Percentiles rank a stretch among this genome's conserved stretches.
Evolutionary conservation across 1,140 invertebrate genomes (phyloP).

Genomic region (Zaprionus tsacasi): DNA sequence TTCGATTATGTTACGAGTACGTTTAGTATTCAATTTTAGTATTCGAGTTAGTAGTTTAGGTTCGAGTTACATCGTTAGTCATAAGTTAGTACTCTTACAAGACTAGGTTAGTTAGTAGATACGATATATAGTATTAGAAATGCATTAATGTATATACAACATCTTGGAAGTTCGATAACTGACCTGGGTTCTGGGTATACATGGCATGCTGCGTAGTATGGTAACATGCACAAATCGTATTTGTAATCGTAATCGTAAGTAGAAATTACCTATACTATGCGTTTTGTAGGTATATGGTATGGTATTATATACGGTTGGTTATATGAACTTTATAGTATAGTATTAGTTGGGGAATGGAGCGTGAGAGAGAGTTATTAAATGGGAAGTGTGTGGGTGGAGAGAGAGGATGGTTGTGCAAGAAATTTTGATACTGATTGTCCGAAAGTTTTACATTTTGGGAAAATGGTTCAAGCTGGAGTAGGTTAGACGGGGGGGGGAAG

Average conservation of each 20-base stretch:
- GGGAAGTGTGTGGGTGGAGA: constrained; percentile 49
- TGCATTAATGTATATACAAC: constrained; percentile 54
- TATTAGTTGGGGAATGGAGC: constrained; percentile 50
- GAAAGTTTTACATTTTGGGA: constrained; percentile 58
- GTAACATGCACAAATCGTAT: constrained; percentile 54
- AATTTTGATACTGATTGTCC: constrained; percentile 81
- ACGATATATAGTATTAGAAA: constrained; percentile 19
- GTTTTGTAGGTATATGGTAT: constrained; percentile 31
- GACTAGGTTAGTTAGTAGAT: constrained; percentile 30
- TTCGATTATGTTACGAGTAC: constrained; percentile 39
- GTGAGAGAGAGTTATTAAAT: constrained; percentile 55
- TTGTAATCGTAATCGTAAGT: constrained; percentile 30
- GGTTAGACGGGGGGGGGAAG: constrained; percentile 22
- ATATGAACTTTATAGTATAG: constrained; percentile 39
- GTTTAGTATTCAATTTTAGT: constrained; percentile 57
- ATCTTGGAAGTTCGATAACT: constrained; percentile 78
- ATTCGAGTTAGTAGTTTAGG: constrained; percentile 70
- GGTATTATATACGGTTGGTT: constrained; percentile 37
- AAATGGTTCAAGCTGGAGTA: constrained; percentile 33
- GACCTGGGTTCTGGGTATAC: constrained; percentile 66
- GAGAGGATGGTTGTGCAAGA: constrained; percentile 61
- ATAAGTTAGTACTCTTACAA: constrained; percentile 51
- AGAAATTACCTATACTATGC: constrained; percentile 29
- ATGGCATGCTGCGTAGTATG: constrained; percentile 57
- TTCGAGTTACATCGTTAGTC: constrained; percentile 61